Base-by-base conservation (phyloP, 2,113 vertebrate genomes). In the Naja naja region DNA sequence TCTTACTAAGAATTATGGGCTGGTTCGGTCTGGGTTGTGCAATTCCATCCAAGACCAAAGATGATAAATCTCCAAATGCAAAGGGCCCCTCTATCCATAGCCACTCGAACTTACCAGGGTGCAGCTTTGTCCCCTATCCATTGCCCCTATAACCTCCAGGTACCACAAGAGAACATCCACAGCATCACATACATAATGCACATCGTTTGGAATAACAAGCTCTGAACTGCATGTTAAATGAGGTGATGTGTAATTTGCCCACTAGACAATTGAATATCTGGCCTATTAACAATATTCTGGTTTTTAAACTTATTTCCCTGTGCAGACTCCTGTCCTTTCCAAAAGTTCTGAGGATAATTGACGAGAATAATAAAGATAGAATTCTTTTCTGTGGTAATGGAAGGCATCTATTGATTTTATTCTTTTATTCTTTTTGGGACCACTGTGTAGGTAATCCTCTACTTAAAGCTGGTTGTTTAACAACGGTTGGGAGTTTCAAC, bases 211-310 rank as follows among this genome's bases (percentile, higher is more conserved):
- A 81, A 43, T 45, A 89, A 85, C 56, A 89, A 58, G 53, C 52
- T 89, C 85, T 89, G 88, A 89, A 89, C 30, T 56, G 64, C 69
- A 85, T 39, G 56, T 92, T 92, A 92, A 85, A 85, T 92, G 88
- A 16, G 52, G n/a, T 47, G 74, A 88, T 30, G 9, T 89, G 53
- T 85, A 89, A 85, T 89, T 85, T 89, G 88, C 92, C 88, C 52
- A 92, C 85, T 89, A 92, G 69, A 53, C 64, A 85, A 53, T 18
- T 92, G 89, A 92, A 92, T 92, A 49, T 9, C 23, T 58, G 11
- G 34, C 43, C 34, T 23, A 92, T 85, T 47, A 81, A 85, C 88
- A 18, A 58, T 74, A 56, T 58, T 2, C 45, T 20, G 25, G 14
- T n/a, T 55, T 74, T 88, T 43, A 23, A 47, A 56, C 43, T 89